A percentile compares a stretch with the other conserved stretches of the same genome.
Evolutionary conservation across 2,797 vertebrate genomes (phyloP).

Genomic region (Decapterus maruadsi): DNA sequence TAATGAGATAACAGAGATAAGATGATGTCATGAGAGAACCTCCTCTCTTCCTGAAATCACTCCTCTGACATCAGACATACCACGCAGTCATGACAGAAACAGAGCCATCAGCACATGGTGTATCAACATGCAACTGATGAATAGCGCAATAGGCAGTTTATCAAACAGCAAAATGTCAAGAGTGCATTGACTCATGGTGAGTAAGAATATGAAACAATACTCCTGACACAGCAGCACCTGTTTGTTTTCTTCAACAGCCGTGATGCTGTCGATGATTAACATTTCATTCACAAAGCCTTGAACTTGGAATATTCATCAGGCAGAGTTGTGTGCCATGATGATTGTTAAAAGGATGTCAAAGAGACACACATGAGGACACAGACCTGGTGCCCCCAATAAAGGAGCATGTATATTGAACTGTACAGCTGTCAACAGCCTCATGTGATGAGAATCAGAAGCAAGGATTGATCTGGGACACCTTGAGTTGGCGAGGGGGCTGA

Average conservation of each 20-base stretch:
- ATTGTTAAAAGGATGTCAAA: slow-evolving; percentile 33
- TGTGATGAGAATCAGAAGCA: slow-evolving; percentile 19
- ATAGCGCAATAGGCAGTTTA: slow-evolving; percentile 55
- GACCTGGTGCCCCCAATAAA: background rate
- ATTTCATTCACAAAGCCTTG: slow-evolving; percentile 31
- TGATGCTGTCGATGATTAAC: slow-evolving; percentile 41
- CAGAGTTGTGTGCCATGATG: slow-evolving; percentile 28
- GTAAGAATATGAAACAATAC: slow-evolving; percentile 19
- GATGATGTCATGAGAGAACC: slow-evolving; percentile 51
- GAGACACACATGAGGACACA: background rate
- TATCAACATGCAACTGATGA: slow-evolving; percentile 59
- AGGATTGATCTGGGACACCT: slow-evolving; percentile 16
- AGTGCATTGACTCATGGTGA: slow-evolving; percentile 32
- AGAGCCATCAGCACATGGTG: slow-evolving; percentile 56
- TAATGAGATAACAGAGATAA: slow-evolving; percentile 67
- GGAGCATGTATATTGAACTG: background rate
- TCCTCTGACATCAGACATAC: slow-evolving; percentile 49
- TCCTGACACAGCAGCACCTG: slow-evolving; percentile 44
- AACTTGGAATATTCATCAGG: slow-evolving; percentile 51
- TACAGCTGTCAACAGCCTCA: slow-evolving; percentile 31
- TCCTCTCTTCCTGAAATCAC: slow-evolving; percentile 55
- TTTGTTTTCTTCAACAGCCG: slow-evolving; percentile 26
- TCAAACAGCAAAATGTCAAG: slow-evolving; percentile 69
- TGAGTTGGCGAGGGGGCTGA: background rate
- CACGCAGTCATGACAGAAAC: slow-evolving; percentile 49